These are phyloP conservation scores for Priocnemis perturbator DNA, from an alignment of 2,888 invertebrate genomes.

Conservation along the genomic window DNA sequence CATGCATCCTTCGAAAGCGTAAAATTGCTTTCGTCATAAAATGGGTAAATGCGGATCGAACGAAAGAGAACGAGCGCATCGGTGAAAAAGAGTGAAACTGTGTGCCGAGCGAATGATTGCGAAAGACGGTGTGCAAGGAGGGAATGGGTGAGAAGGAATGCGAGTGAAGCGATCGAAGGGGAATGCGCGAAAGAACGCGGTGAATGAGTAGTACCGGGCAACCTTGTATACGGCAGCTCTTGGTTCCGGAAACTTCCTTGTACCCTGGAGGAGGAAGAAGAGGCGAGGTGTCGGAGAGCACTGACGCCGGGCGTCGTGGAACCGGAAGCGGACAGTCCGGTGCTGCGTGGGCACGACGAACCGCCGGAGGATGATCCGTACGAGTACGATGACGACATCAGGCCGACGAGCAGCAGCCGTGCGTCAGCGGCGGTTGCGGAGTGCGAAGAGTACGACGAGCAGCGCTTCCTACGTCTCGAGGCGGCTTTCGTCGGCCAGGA, in stretches of 20 bases:
- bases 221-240: slow-evolving; percentile 22
- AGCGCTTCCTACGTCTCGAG: slow-evolving; percentile 21
- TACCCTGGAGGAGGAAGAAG: slow-evolving; percentile 53
- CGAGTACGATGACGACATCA: slow-evolving; percentile 76
- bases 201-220: too few relatives aligned
- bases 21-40: too few relatives aligned
- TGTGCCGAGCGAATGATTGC: too few relatives aligned
- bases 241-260: slow-evolving; percentile 38
- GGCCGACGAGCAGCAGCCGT: slow-evolving; percentile 44
- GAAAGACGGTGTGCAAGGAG: too few relatives aligned
- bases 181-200: too few relatives aligned
- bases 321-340: slow-evolving; percentile 42
- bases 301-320: slow-evolving; percentile 44
- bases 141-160: too few relatives aligned
- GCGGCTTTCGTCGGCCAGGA: slow-evolving; percentile 21
- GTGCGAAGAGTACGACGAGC: slow-evolving; percentile 32
- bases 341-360: slow-evolving; percentile 54
- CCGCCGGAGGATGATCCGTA: slow-evolving; percentile 73
- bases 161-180: too few relatives aligned
- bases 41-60: too few relatives aligned
- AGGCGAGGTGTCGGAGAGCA: slow-evolving; percentile 9
- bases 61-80: too few relatives aligned
- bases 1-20: too few relatives aligned
- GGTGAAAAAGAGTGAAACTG: too few relatives aligned
- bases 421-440: not conserved